Percentiles rank a stretch among this genome's conserved stretches.
Conservation (phyloP, 1,140 invertebrate species). For the Phocides pigmalion region DNA sequence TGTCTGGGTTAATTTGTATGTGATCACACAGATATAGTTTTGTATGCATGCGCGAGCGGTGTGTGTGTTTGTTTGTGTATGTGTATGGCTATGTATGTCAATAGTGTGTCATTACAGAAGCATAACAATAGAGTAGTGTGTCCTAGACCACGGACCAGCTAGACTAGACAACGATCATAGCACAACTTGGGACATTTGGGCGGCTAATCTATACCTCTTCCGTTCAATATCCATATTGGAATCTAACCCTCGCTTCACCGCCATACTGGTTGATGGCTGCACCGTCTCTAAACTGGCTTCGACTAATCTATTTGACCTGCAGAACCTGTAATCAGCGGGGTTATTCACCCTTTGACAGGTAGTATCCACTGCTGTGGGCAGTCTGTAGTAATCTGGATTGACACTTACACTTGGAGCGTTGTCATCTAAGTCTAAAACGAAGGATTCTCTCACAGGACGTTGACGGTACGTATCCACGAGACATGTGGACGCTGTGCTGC, state of each 20-base stretch:
- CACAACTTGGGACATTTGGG: slow-evolving; percentile 70
- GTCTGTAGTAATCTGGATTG: slow-evolving; percentile 48
- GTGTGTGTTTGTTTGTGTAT: no score
- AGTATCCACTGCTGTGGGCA: slow-evolving; percentile 51
- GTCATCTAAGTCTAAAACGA: slow-evolving; percentile 59
- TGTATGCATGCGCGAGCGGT: no score
- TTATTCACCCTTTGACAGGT: slow-evolving; percentile 56
- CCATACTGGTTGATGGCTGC: slow-evolving; percentile 57
- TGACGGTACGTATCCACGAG: slow-evolving; percentile 50
- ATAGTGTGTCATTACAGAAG: no score
- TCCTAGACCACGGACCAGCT: slow-evolving; percentile 28
- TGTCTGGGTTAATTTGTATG: no score
- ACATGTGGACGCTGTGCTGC: slow-evolving; percentile 53
- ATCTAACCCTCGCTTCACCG: slow-evolving; percentile 67
- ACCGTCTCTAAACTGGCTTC: slow-evolving; percentile 63
- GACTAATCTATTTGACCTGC: slow-evolving; percentile 58
- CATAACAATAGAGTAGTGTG: not conserved
- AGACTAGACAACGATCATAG: slow-evolving; percentile 63
- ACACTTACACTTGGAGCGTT: slow-evolving; percentile 37
- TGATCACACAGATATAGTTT: no score
- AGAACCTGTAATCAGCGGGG: slow-evolving; percentile 60
- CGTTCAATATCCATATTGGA: slow-evolving; percentile 60
- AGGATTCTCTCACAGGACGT: slow-evolving; percentile 50
- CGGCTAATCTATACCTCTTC: slow-evolving; percentile 63
- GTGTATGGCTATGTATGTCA: no score